Evolutionary conservation across 2,888 invertebrate species (phyloP).

Genomic region (Euzophera pinguis): DNA sequence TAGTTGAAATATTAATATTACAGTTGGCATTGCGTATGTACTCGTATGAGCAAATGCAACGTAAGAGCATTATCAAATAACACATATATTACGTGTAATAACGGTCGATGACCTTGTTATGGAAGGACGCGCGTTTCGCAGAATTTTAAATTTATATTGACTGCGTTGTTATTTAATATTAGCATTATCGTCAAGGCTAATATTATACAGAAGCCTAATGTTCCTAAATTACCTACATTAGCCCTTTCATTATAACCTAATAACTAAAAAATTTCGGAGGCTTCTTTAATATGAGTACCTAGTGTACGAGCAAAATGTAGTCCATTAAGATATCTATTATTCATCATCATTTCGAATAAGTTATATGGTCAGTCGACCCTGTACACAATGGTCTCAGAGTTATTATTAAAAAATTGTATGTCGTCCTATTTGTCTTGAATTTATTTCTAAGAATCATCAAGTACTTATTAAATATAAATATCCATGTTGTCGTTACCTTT

Average conservation of each 20-base stretch:
- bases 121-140: conserved; percentile 4
- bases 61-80: background rate
- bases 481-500: no score
- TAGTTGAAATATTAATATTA: background rate
- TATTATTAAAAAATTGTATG: no score
- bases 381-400: no score
- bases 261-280: background rate
- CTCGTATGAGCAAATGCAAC: background rate
- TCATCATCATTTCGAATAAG: no score
- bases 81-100: background rate
- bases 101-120: background rate
- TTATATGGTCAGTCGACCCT: no score
- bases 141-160: background rate
- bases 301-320: no score
- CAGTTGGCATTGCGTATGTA: background rate
- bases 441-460: no score
- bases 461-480: no score
- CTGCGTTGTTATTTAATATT: background rate
- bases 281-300: no score
- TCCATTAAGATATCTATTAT: no score
- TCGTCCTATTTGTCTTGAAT: no score
- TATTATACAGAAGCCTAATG: background rate
- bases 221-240: no score
- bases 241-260: background rate
- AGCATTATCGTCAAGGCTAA: background rate